Evolutionary conservation across 2,797 vertebrate genomes (phyloP).

Genomic region (Clamator glandarius): DNA sequence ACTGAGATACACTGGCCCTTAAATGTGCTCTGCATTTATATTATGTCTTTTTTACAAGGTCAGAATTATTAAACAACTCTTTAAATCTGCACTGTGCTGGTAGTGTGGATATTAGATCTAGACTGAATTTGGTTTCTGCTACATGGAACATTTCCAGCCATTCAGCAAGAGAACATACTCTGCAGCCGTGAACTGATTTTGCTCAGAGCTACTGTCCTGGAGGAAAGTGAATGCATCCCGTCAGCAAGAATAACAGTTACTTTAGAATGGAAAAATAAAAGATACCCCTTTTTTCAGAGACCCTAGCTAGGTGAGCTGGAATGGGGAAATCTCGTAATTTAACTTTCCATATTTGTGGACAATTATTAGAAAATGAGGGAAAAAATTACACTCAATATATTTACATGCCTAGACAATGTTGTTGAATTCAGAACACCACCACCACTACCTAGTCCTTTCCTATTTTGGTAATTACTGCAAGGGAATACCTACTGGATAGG

Average conservation of each 20-base stretch:
- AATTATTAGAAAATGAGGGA: neutral
- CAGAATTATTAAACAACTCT: neutral
- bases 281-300: neutral
- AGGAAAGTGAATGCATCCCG: neutral
- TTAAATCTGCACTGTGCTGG: neutral
- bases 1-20: neutral
- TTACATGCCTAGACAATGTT: neutral
- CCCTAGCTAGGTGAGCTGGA: neutral
- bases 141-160: neutral
- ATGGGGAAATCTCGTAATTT: neutral
- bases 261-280: neutral
- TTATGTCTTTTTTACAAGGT: neutral
- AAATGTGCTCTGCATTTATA: neutral
- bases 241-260: neutral
- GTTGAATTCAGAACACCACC: neutral
- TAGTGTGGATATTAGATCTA: neutral
- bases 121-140: slow-evolving; percentile 1
- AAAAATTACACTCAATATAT: neutral
- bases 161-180: neutral
- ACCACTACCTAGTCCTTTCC: neutral
- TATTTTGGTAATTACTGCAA: neutral
- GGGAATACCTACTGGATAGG: neutral
- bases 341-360: neutral
- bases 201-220: neutral
- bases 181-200: neutral